Conservation (phyloP, 2,888 invertebrate genomes). For the Mythimna loreyi region DNA sequence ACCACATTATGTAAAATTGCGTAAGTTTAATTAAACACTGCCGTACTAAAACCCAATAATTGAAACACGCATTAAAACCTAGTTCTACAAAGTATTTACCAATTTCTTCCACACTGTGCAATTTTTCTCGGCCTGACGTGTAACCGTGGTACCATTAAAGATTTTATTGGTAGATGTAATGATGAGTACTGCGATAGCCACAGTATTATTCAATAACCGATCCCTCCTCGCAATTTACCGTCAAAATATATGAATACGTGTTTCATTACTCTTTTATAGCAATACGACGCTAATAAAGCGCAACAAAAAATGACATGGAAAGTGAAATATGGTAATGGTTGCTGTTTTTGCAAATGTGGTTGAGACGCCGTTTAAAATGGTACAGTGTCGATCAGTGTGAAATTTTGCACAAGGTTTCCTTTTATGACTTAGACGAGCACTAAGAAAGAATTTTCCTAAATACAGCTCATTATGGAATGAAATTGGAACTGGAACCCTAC, state of each 20-base stretch:
- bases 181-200: constrained; percentile 56
- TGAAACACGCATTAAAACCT: constrained; percentile 21
- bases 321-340: constrained; percentile 43
- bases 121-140: constrained; percentile 42
- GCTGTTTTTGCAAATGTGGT: neutral
- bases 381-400: constrained; percentile 20
- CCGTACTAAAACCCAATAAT: constrained; percentile 17
- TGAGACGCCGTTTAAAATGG: constrained; percentile 17
- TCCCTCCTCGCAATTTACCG: constrained; percentile 25
- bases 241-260: constrained; percentile 42
- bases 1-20: constrained; percentile 4
- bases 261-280: constrained; percentile 47
- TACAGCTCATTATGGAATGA: too few species aligned
- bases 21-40: neutral
- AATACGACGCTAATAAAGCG: neutral
- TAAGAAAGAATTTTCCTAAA: too few species aligned
- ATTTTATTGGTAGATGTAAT: constrained; percentile 64
- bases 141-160: constrained; percentile 56
- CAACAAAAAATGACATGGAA: constrained; percentile 47
- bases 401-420: too few species aligned
- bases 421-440: too few species aligned
- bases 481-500: too few species aligned
- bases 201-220: constrained; percentile 51
- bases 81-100: constrained; percentile 8
- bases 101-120: constrained; percentile 21